Base-by-base conservation (phyloP, 1,140 invertebrate genomes). In the Charaxes varanes region DNA sequence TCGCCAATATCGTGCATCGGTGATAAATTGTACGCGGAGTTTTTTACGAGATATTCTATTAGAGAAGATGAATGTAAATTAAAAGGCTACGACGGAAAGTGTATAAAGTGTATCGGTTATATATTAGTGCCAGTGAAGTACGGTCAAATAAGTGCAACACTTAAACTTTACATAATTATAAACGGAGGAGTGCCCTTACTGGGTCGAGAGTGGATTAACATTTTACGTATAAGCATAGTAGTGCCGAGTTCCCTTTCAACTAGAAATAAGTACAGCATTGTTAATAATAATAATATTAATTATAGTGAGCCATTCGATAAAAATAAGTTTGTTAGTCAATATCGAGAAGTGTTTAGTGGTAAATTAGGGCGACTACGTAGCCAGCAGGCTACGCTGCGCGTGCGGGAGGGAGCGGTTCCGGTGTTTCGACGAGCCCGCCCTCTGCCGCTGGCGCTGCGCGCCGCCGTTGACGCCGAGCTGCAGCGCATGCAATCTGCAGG, bases 1-100 rank as follows among this genome's bases (percentile, higher is more conserved):
- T 38, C 36, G 7, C 36, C 26, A 0, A 38, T 38, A 4, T 8
- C 36, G 6, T 38, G 36, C 27, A 23, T 38, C 3, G 30, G 36
- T 27, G 36, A 38, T 5, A 19, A 38, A 27, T 19, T 27, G 6
- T 38, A 38, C 23, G 13, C 13, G 7, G 8, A 8, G 1, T 19
- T 38, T 12, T 30, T 27, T 38, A 10, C 24, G 8, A n/a, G 11
- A 23, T 3, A 11, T 21, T 38, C 14, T 12, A 6, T 32, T 18
- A 32, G 16, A 32, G 8, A 18, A 16, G 36, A 38, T 8, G 19
- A 30, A 28, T 8, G 21, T 7, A 38, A 38, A 7, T 19, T 38
- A 30, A 28, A 30, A 27, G 36, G 36, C 12, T 38, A 38, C 11
- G 16, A 30, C 17, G 36, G 36, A 16, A 7, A 19, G 8, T 3